phyloP scores from a whole-genome alignment of 2,797 vertebrate species.

The Sebastes nivosus region DNA sequence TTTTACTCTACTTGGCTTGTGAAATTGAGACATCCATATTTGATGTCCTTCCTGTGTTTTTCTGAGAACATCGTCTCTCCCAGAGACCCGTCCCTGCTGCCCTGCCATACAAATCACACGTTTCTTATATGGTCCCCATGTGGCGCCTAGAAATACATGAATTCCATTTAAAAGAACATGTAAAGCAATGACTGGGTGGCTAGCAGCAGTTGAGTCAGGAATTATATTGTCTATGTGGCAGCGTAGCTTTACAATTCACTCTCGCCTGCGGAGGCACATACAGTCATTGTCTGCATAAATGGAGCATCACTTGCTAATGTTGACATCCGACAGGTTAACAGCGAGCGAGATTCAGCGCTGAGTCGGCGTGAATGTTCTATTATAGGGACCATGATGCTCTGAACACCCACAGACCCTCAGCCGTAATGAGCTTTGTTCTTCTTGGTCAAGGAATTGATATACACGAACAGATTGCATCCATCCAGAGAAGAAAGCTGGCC shows the following conservation, averaged over 20 bases:
- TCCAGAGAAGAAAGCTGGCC: slow-evolving; percentile 18
- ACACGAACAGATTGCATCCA: slow-evolving; percentile 14
- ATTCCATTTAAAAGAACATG: slow-evolving; percentile 54
- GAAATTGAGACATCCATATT: slow-evolving; percentile 78
- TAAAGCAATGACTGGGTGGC: slow-evolving; percentile 8
- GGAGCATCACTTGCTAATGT: slow-evolving; percentile 23
- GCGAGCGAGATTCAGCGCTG: slow-evolving; percentile 12
- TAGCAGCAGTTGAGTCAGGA: slow-evolving; percentile 24
- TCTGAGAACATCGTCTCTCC: slow-evolving; percentile 10
- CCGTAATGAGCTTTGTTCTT: slow-evolving; percentile 51
- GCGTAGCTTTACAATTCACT: slow-evolving; percentile 33
- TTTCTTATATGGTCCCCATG: slow-evolving; percentile 16
- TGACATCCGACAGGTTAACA: slow-evolving; percentile 39
- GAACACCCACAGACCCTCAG: slow-evolving; percentile 17
- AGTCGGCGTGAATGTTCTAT: slow-evolving; percentile 44
- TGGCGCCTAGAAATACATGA: slow-evolving; percentile 39
- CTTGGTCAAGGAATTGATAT: slow-evolving; percentile 20
- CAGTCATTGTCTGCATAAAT: slow-evolving; percentile 37
- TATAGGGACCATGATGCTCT: slow-evolving; percentile 29
- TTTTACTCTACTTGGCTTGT: slow-evolving; percentile 25
- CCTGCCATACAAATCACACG: slow-evolving; percentile 37
- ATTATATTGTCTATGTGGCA: slow-evolving; percentile 34
- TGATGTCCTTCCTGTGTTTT: slow-evolving; percentile 59
- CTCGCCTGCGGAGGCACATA: not conserved
- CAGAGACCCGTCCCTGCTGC: slow-evolving; percentile 7